A percentile compares a stretch with the other conserved stretches of the same genome.
phyloP scores from a whole-genome alignment of 2,797 vertebrate genomes.

The Nyctibius grandis region DNA sequence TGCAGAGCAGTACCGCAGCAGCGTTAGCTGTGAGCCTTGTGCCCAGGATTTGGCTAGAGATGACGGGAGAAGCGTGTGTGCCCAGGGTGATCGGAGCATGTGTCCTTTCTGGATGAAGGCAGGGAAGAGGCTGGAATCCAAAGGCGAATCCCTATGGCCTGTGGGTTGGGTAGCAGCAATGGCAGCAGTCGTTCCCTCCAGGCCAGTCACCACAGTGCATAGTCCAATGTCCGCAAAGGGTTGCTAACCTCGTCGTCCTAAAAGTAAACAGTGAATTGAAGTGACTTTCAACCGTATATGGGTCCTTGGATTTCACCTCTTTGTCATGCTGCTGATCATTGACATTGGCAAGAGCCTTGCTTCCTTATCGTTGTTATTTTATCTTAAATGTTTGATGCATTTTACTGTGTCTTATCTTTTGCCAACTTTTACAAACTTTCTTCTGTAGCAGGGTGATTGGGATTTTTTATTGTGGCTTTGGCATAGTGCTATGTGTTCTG shows the following conservation, averaged over 20 bases:
- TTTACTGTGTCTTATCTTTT: neutral
- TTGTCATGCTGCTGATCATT: neutral
- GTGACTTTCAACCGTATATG: neutral
- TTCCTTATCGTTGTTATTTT: neutral
- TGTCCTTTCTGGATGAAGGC: fast-evolving
- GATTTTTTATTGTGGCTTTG: neutral
- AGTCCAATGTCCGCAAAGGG: neutral
- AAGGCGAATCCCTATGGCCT: fast-evolving
- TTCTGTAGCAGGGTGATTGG: neutral
- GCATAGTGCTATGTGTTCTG: neutral
- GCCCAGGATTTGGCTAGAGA: neutral
- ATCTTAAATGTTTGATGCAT: neutral
- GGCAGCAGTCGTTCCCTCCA: neutral
- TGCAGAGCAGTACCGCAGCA: neutral
- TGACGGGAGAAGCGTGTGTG: neutral
- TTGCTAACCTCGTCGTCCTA: fast-evolving
- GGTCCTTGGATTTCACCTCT: neutral
- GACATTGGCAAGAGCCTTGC: neutral
- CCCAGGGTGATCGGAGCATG: neutral
- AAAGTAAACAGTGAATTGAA: neutral
- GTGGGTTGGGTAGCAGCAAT: neutral
- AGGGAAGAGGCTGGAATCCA: neutral
- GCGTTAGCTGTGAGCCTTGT: neutral
- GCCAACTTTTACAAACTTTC: neutral
- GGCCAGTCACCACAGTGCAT: neutral